Evolutionary conservation across 2,888 invertebrate species (phyloP), one percentile per base, ranked within the genome.

Genomic region (Chydorus sphaericus): DNA sequence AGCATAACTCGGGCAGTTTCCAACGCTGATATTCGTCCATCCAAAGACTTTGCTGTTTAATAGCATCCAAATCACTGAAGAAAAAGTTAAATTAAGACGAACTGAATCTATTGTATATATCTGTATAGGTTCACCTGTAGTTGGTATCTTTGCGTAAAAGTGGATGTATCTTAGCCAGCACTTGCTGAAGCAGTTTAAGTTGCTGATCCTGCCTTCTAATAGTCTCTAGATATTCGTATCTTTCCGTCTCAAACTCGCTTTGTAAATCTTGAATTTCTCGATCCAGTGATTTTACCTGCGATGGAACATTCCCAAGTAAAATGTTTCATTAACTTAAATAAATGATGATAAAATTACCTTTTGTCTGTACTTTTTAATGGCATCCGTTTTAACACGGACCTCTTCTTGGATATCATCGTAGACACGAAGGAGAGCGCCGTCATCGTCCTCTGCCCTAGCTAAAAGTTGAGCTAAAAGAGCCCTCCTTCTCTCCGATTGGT

Each of bases 211-310:
- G 81, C 61, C 79, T 76, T 18, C 87, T 72, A 31, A 88, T 85
- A 1, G 85, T 82, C 65, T 88, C 87, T 60, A 89, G 69, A 66
- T 87, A 88, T 66, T 87, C 86, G n/a, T 82, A 79, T 2, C 86
- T 72, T 65, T 88, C 87, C 55, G 78, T 73, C 68, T 88, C 84
- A 68, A 88, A 88, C 70, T 88, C 88, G 10, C 82, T 77, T 63
- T 85, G 85, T 3, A 89, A 71, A 68, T 88, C 88, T 5, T 73
- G 70, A 23, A 87, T 80, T 68, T 88, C 87, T 57, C 79, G 72
- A 64, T 85, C 81, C 54, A 86, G 67, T 18, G 77, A 72, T n/a
- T n/a, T n/a, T n/a, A n/a, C n/a, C n/a, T n/a, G n/a, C n/a, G n/a
- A n/a, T n/a, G n/a, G n/a, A n/a, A n/a, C n/a, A n/a, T n/a, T n/a